phyloP scores from a whole-genome alignment of 1,140 invertebrate genomes.

The Drosophila littoralis region DNA sequence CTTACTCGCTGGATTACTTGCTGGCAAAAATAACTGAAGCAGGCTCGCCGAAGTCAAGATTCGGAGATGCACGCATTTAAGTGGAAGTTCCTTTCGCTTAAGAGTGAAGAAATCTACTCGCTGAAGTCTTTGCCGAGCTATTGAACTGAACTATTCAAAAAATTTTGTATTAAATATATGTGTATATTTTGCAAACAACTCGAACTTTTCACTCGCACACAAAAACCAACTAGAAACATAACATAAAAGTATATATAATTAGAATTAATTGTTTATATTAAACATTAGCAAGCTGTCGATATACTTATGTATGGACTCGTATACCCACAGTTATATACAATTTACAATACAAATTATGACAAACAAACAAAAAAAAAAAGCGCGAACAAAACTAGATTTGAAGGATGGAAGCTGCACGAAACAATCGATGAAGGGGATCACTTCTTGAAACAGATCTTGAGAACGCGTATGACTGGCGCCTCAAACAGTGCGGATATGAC shows the following conservation, averaged over 20 bases:
- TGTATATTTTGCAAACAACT: conserved; percentile 43
- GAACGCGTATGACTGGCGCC: conserved; percentile 90
- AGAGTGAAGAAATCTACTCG: neutral
- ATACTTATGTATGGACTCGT: conserved; percentile 13
- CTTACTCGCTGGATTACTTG: neutral
- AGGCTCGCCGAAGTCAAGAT: neutral
- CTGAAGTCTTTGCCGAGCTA: neutral
- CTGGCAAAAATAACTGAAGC: neutral
- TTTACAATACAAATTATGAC: conserved; percentile 32
- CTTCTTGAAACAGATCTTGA: conserved; percentile 87
- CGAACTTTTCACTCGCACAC: conserved; percentile 30
- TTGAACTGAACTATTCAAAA: neutral
- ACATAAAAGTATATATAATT: conserved; percentile 24
- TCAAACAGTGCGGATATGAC: conserved; percentile 91
- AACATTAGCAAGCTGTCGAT: conserved; percentile 29
- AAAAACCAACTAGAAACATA: conserved; percentile 48
- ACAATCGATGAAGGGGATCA: conserved; percentile 5
- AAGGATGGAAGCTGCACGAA: neutral
- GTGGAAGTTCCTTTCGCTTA: neutral
- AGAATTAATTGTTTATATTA: conserved; percentile 13
- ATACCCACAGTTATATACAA: conserved; percentile 31
- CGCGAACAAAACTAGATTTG: conserved; percentile 8
- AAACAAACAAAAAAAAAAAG: conserved; percentile 10
- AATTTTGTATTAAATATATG: conserved; percentile 19
- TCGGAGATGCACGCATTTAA: no score